Conservation (phyloP, 2,888 invertebrate genomes). For the Drosophila nigritarsus region DNA sequence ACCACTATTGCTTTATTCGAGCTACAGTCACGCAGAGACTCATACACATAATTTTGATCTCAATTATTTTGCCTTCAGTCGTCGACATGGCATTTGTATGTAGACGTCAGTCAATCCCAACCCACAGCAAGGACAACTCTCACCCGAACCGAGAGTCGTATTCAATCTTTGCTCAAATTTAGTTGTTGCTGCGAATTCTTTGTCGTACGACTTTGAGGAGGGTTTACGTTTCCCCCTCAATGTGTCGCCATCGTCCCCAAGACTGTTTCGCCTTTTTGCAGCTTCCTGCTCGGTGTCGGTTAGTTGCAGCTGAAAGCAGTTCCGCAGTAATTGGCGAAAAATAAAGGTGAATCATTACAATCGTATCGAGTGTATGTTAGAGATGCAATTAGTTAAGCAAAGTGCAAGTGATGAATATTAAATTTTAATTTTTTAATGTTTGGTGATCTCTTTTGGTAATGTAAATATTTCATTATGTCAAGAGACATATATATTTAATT, state of each 20-base stretch:
- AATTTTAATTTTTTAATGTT: neutral
- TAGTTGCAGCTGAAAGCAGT: constrained; percentile 10
- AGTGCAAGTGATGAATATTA: neutral
- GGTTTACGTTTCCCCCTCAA: constrained; percentile 28
- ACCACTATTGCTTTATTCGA: constrained; percentile 7
- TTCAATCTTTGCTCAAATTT: constrained; percentile 29
- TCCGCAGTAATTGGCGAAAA: constrained; percentile 52
- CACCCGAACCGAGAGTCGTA: constrained; percentile 15
- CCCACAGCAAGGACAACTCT: constrained; percentile 4
- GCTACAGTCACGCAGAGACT: constrained; percentile 26
- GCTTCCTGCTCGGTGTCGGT: neutral
- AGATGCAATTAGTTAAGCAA: neutral
- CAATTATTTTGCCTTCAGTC: constrained; percentile 63
- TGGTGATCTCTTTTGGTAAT: neutral
- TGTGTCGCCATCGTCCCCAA: neutral
- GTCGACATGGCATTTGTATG: constrained; percentile 42
- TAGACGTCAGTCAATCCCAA: neutral
- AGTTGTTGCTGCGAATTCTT: constrained; percentile 18
- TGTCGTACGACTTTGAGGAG: constrained; percentile 42
- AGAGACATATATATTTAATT: neutral
- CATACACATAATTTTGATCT: constrained; percentile 56
- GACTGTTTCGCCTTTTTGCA: constrained; percentile 10
- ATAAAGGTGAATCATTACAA: constrained; percentile 32
- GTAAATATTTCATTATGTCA: neutral
- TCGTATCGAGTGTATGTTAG: neutral